A percentile compares a stretch with the other conserved stretches of the same genome.
Evolutionary conservation across 2,797 vertebrate species (phyloP).

Genomic region (Coendou prehensilis): DNA sequence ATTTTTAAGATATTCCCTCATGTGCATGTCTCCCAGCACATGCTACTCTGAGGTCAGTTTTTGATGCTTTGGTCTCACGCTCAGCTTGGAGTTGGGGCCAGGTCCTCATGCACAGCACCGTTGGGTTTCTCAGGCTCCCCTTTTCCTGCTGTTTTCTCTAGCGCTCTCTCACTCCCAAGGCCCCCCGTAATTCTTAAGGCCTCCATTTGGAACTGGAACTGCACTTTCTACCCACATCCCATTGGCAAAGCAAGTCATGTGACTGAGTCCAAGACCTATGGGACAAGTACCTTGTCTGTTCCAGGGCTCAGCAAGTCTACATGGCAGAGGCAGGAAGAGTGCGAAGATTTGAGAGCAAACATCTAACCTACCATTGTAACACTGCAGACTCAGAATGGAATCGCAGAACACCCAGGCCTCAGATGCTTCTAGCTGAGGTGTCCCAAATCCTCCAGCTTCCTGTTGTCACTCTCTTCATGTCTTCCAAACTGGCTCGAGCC

Average conservation of each 20-base stretch:
- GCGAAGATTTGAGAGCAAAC: neutral
- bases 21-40: neutral
- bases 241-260: neutral
- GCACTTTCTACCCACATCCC: neutral
- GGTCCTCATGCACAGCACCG: neutral
- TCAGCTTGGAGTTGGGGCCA: neutral
- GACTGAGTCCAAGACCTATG: neutral
- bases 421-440: neutral
- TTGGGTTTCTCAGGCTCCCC: neutral
- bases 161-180: neutral
- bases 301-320: neutral
- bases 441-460: neutral
- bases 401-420: neutral
- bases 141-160: neutral
- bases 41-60: neutral
- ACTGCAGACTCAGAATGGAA: neutral
- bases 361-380: no score
- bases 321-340: neutral
- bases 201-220: neutral
- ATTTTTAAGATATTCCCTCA: neutral
- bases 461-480: neutral
- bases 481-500: neutral
- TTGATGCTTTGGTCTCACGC: neutral
- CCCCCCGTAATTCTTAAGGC: neutral
- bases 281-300: neutral